These are phyloP conservation scores for Junco hyemalis DNA, from an alignment of 2,113 vertebrate species.

Conservation along the genomic window DNA sequence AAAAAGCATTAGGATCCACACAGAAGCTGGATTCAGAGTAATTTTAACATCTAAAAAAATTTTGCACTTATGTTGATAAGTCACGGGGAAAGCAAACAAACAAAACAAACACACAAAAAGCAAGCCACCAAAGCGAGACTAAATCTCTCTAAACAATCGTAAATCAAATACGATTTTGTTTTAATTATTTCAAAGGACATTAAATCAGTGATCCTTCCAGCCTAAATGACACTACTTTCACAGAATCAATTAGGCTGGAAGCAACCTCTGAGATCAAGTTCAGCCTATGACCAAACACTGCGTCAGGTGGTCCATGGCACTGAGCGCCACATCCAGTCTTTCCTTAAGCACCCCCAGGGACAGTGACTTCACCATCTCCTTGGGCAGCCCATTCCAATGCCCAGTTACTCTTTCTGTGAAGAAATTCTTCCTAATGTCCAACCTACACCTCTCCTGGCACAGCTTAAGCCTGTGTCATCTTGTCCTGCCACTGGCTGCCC, in stretches of 20 bases:
- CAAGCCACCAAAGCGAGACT: background rate
- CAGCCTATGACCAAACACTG: accelerated
- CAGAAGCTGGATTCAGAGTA: background rate
- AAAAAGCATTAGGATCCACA: background rate
- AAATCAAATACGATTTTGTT: background rate
- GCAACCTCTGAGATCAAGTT: background rate
- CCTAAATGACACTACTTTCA: background rate
- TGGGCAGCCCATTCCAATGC: background rate
- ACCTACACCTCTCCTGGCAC: background rate
- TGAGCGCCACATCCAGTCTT: background rate
- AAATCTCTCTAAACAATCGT: background rate
- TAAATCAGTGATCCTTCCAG: background rate
- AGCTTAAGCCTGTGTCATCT: background rate
- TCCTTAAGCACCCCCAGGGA: background rate
- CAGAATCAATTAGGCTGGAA: background rate
- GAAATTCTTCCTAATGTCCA: background rate
- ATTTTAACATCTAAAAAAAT: background rate
- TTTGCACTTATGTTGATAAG: background rate
- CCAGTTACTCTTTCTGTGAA: background rate
- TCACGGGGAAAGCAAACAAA: background rate
- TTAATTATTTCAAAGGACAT: background rate
- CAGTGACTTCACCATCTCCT: no score
- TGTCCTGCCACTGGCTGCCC: background rate
- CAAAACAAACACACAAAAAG: background rate
- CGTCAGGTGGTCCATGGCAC: background rate